Base-by-base conservation (phyloP, 2,797 vertebrate species). In the Otus scops region DNA sequence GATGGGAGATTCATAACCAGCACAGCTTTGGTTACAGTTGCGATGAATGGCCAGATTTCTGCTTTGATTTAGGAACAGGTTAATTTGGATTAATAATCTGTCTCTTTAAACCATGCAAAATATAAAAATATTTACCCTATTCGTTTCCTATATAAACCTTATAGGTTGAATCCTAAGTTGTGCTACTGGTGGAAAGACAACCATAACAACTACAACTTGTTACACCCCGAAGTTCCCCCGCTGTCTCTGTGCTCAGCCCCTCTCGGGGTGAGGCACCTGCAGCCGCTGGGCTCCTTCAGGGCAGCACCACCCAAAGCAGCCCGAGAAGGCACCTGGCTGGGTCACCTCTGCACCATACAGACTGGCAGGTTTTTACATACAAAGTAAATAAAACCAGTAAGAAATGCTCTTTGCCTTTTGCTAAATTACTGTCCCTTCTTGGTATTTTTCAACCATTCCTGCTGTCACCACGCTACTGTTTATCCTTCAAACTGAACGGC, bases 271-370 rank as follows among this genome's bases (percentile, higher is more conserved):
- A 94, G 60, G 67, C 23, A 18, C 2, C 6, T 30, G 75, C 36
- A 36, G 48, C 54, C 3, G 2, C 71, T 26, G 53, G 67, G 34
- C 71, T 51, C 23, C 76, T 30, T 19, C 32, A 10, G 56, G 36
- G 76, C 75, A 79, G 85, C 71, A 30, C n/a, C 71, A 23, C 34
- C 36, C 1, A 0, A 8, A 56, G 26, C 3, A 0, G 43, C 57
- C 60, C 7, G 0, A 41, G 63, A 57, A 59, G 50, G 27, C 39
- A 27, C 22, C 28, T 15, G 70, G 36, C 65, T 50, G 30, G 36
- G 23, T 28, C 4, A 0, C 10, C 2, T 0, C 21, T 39, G 22
- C 2, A 1, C 50, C 1, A 0, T 20, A 13, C 34, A 45, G n/a
- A 4, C 45, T 22, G 59, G 36, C 10, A 4, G 51, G 5, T 13